These are phyloP conservation scores for Conus canariensis DNA, from an alignment of 2,888 invertebrate species.

Conservation along the genomic window DNA sequence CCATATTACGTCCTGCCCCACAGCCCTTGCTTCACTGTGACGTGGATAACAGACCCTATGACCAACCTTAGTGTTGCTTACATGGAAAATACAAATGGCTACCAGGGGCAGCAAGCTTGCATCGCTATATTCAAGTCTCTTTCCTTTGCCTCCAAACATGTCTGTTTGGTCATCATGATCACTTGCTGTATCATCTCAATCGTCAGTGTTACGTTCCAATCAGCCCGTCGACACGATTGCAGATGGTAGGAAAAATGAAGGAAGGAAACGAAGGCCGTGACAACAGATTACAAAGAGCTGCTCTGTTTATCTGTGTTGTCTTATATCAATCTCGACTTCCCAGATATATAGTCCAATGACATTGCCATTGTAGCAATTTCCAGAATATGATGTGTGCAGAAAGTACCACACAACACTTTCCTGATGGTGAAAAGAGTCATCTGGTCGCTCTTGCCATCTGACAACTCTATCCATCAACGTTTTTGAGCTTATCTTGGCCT, in stretches of 20 bases:
- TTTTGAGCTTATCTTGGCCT: background rate
- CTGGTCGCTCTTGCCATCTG: background rate
- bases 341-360: background rate
- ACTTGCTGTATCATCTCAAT: background rate
- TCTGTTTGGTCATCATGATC: background rate
- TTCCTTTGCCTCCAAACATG: background rate
- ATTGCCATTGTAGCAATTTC: background rate
- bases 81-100: background rate
- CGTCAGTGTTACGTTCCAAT: background rate
- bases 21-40: background rate
- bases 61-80: background rate
- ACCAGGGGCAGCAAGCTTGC: background rate
- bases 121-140: background rate
- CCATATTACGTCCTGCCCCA: background rate
- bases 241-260: background rate
- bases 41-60: background rate
- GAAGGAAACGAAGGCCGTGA: background rate
- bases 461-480: background rate
- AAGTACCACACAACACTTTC: constrained; percentile 3
- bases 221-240: background rate
- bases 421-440: background rate
- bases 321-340: background rate
- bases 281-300: background rate
- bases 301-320: background rate
- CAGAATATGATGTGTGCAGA: background rate